phyloP scores from a whole-genome alignment of 2,113 vertebrate species.

The Struthidea cinerea region DNA sequence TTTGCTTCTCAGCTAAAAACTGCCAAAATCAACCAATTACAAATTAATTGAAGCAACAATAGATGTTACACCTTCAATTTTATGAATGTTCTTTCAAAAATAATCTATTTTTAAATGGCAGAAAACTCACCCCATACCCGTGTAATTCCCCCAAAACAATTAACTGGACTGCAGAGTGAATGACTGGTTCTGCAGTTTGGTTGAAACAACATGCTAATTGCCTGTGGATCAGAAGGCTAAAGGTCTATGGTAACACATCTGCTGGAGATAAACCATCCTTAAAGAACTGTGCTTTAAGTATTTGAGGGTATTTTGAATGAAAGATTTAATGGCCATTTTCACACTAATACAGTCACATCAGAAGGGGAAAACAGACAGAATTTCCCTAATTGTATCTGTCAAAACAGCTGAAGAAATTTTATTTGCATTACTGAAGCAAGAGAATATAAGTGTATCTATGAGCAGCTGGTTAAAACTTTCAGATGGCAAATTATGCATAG shows the following conservation, averaged over 20 bases:
- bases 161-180: neutral
- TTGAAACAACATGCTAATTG: neutral
- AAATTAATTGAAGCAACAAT: neutral
- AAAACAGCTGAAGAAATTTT: neutral
- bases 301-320: neutral
- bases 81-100: neutral
- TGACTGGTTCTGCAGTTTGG: neutral
- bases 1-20: neutral
- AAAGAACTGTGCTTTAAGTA: neutral
- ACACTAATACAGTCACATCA: neutral
- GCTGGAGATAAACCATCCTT: neutral
- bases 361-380: neutral
- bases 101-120: neutral
- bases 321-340: conserved; percentile 20
- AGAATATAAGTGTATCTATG: neutral
- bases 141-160: neutral
- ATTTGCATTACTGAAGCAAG: conserved; percentile 11
- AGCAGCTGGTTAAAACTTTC: conserved; percentile 57
- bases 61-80: neutral
- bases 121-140: rapidly evolving
- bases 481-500: conserved; percentile 58
- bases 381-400: neutral
- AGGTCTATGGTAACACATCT: neutral
- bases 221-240: neutral
- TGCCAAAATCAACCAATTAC: neutral